These are phyloP conservation scores for Salarias fasciatus DNA, from an alignment of 2,797 vertebrate species.

Conservation along the genomic window DNA sequence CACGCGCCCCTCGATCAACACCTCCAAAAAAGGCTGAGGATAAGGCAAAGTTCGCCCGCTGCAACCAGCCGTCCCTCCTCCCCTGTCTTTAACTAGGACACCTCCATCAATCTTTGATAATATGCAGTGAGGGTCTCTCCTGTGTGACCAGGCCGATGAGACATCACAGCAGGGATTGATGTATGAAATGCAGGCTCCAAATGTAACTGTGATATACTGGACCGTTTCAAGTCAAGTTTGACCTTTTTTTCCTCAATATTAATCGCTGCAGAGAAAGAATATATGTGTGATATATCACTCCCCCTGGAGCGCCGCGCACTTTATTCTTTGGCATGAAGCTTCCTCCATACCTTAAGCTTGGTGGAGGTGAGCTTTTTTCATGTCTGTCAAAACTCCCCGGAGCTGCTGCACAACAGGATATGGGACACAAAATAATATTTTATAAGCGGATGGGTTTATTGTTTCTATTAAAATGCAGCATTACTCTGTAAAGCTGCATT, in stretches of 20 bases:
- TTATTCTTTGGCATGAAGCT: slow-evolving; percentile 60
- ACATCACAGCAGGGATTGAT: slow-evolving; percentile 75
- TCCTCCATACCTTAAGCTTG: slow-evolving; percentile 68
- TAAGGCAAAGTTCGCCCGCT: slow-evolving; percentile 43
- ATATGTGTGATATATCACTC: slow-evolving; percentile 77
- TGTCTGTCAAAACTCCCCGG: slow-evolving; percentile 59
- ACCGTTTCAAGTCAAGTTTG: slow-evolving; percentile 81
- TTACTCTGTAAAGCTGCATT: slow-evolving; percentile 69
- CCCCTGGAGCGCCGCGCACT: slow-evolving; percentile 70
- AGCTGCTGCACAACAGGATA: slow-evolving; percentile 69
- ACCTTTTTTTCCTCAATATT: slow-evolving; percentile 83
- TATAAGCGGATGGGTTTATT: slow-evolving; percentile 78
- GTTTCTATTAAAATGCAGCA: slow-evolving; percentile 78
- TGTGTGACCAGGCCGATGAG: slow-evolving; percentile 80
- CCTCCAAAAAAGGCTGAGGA: slow-evolving; percentile 29
- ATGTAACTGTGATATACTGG: slow-evolving; percentile 83
- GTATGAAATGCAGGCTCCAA: slow-evolving; percentile 77
- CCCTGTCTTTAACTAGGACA: slow-evolving; percentile 78
- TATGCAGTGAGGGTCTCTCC: slow-evolving; percentile 70
- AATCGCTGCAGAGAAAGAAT: slow-evolving; percentile 80
- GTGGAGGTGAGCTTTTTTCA: slow-evolving; percentile 31
- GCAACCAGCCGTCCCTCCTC: slow-evolving; percentile 39
- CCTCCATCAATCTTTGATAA: slow-evolving; percentile 83
- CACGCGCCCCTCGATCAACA: slow-evolving; percentile 14
- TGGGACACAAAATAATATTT: slow-evolving; percentile 76